Evolutionary conservation across 2,113 vertebrate species (phyloP).

Genomic region (Chloroceryle aenea): DNA sequence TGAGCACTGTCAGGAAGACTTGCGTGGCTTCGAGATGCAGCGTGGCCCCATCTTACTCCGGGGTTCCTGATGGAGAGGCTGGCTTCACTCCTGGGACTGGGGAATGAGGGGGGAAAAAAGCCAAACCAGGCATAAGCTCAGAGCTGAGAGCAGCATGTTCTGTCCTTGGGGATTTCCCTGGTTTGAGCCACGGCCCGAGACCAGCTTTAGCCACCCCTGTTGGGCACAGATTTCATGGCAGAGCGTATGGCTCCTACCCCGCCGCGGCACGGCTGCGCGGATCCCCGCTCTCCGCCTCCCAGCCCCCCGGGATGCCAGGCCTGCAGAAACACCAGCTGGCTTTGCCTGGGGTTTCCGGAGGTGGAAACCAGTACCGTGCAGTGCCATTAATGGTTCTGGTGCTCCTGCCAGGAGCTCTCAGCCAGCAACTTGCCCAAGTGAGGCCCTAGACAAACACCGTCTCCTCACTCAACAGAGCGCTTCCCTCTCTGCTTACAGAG

Average conservation of each 20-base stretch:
- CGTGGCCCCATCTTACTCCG: rapidly evolving
- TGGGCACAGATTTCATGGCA: rapidly evolving
- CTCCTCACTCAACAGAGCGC: background rate
- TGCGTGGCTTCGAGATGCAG: rapidly evolving
- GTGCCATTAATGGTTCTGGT: background rate
- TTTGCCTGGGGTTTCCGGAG: too few relatives aligned
- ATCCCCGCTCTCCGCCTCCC: too few relatives aligned
- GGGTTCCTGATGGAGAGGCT: background rate
- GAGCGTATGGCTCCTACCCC: too few relatives aligned
- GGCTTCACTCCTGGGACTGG: rapidly evolving
- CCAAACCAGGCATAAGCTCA: rapidly evolving
- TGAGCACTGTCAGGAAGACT: rapidly evolving
- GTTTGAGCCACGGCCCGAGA: rapidly evolving
- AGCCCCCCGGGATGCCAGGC: background rate
- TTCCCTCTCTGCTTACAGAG: background rate
- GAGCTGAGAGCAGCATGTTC: rapidly evolving
- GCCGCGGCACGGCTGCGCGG: too few relatives aligned
- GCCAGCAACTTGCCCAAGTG: rapidly evolving
- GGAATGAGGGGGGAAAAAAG: background rate
- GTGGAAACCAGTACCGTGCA: too few relatives aligned
- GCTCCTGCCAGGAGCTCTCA: background rate
- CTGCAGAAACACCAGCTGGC: too few relatives aligned
- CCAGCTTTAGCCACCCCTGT: rapidly evolving
- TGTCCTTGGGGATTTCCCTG: background rate
- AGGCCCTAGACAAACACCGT: rapidly evolving